Evolutionary conservation across 2,888 invertebrate species (phyloP).

Genomic region (Norana najaformis): DNA sequence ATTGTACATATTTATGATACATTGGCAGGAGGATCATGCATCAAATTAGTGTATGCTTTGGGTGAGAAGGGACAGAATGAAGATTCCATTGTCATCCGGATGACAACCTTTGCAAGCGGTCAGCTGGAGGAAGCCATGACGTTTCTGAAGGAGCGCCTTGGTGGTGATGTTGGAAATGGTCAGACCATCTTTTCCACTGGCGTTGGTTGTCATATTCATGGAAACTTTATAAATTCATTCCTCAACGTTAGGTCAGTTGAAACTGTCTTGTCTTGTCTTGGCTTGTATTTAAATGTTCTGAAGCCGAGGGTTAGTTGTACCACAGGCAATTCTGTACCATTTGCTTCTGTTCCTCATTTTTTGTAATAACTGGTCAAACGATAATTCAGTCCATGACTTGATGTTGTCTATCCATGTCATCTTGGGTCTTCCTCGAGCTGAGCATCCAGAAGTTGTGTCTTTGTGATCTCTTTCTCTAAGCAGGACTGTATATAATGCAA

Average conservation of each 20-base stretch:
- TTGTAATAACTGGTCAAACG: too few relatives aligned
- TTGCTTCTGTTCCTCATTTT: too few relatives aligned
- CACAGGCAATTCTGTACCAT: too few relatives aligned
- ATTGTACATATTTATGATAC: background rate
- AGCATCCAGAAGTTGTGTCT: too few relatives aligned
- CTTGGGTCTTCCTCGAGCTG: too few relatives aligned
- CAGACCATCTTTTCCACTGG: constrained; percentile 6
- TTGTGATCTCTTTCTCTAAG: too few relatives aligned
- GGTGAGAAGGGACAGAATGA: background rate
- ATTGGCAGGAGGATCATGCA: background rate
- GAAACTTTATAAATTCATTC: background rate
- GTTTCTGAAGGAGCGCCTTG: background rate
- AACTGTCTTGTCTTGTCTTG: too few relatives aligned
- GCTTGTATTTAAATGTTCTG: too few relatives aligned
- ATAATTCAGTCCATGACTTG: too few relatives aligned
- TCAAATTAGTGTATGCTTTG: constrained; percentile 7
- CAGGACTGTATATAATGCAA: background rate
- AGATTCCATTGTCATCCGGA: background rate
- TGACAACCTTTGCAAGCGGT: background rate
- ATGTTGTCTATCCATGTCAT: too few relatives aligned
- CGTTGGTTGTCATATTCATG: background rate
- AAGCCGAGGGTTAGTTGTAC: too few relatives aligned
- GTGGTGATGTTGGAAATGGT: background rate
- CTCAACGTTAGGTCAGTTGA: background rate
- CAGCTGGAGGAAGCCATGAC: background rate